A percentile compares a stretch with the other conserved stretches of the same genome.
These are phyloP conservation scores for Mugil cephalus DNA, from an alignment of 2,113 vertebrate genomes.

Conservation along the genomic window DNA sequence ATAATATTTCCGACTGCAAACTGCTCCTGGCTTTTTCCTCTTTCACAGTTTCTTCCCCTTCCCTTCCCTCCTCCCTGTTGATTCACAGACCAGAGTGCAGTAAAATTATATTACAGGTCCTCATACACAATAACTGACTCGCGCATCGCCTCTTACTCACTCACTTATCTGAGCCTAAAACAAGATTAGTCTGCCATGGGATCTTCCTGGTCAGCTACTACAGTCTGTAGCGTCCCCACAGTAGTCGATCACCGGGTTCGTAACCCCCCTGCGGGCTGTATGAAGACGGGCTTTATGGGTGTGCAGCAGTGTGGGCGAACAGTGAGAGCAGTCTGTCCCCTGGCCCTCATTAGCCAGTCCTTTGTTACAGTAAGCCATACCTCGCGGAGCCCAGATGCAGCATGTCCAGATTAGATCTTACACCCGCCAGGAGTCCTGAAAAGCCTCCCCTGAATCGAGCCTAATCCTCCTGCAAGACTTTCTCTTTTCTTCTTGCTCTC, in stretches of 20 bases:
- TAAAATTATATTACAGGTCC: constrained; percentile 40
- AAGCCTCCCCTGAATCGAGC: constrained; percentile 66
- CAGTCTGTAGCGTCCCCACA: constrained; percentile 11
- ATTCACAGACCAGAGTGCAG: constrained; percentile 15
- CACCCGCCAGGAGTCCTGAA: constrained; percentile 73
- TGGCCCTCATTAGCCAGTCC: constrained; percentile 74
- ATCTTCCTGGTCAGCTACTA: constrained; percentile 14
- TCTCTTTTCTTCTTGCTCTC: constrained; percentile 57
- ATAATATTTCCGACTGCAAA: constrained; percentile 31
- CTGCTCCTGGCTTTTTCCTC: constrained; percentile 10
- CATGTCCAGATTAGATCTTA: constrained; percentile 78
- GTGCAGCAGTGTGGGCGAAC: constrained; percentile 53
- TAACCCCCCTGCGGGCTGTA: constrained; percentile 35
- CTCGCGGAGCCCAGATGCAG: constrained; percentile 79
- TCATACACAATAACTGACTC: constrained; percentile 25
- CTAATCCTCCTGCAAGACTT: constrained; percentile 78
- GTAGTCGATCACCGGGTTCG: constrained; percentile 21
- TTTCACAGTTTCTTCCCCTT: constrained; percentile 3
- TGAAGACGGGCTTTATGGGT: constrained; percentile 67
- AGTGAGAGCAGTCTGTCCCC: constrained; percentile 61
- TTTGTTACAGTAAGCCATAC: constrained; percentile 83
- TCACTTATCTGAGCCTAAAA: constrained; percentile 35
- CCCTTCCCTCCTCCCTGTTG: not conserved
- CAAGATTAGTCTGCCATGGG: constrained; percentile 24
- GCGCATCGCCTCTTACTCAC: constrained; percentile 18